Percentiles rank a stretch among this genome's conserved stretches.
phyloP scores from a whole-genome alignment of 2,888 invertebrate genomes.

The Andrena bicolor region DNA sequence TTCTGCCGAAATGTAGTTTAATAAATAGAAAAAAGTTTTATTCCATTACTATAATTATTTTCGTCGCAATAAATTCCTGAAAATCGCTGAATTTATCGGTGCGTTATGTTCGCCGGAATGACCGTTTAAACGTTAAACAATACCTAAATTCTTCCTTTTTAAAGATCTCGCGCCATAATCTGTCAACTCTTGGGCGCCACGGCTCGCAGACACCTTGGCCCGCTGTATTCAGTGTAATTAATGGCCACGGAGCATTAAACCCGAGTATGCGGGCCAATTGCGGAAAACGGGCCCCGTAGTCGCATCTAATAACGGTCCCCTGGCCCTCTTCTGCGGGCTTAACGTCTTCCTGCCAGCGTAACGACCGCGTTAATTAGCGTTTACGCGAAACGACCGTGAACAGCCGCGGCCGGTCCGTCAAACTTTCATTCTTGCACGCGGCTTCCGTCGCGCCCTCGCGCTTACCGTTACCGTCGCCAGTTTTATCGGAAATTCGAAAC shows the following conservation, averaged over 20 bases:
- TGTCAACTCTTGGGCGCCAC: neutral
- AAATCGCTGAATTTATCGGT: too few species aligned
- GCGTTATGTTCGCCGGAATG: too few species aligned
- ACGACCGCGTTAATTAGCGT: constrained; percentile 69
- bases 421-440: constrained; percentile 49
- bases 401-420: constrained; percentile 15
- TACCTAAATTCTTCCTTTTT: too few species aligned
- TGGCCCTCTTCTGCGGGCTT: constrained; percentile 20
- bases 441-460: constrained; percentile 36
- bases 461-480: constrained; percentile 40
- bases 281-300: constrained; percentile 32
- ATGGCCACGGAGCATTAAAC: constrained; percentile 25
- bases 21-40: too few species aligned
- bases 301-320: constrained; percentile 60
- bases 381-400: constrained; percentile 58
- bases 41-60: too few species aligned
- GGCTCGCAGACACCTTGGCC: constrained; percentile 13
- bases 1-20: too few species aligned
- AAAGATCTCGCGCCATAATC: neutral
- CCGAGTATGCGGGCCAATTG: constrained; percentile 34
- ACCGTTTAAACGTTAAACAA: too few species aligned
- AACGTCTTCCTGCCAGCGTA: constrained; percentile 42
- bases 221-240: constrained; percentile 16
- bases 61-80: too few species aligned
- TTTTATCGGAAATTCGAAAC: constrained; percentile 58